Base-by-base conservation (phyloP, 2,797 vertebrate genomes). In the Notolepis coatsorum region DNA sequence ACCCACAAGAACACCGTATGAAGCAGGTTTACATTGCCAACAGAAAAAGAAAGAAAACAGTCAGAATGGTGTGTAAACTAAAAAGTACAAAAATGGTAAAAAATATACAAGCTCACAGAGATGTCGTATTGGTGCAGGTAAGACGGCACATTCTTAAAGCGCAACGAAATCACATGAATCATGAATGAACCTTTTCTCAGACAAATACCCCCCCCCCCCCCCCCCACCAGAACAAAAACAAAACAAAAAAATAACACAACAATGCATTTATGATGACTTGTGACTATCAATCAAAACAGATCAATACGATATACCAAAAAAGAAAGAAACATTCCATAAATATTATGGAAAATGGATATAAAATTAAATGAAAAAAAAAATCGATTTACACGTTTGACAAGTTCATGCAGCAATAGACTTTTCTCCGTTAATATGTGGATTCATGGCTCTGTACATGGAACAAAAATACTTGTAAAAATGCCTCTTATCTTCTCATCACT, bases 71-170 rank as follows among this genome's bases (percentile, higher is more conserved):
- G 91, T 89, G 91, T 89, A 93, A 86, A 84, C 73, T 75, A 93
- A 95, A 95, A 95, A 95, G 86, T 94, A 95, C 91, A 95, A 95
- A 95, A 93, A 96, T 96, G 96, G 77, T 68, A 92, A 94, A 96
- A 97, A 97, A 96, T 94, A 96, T 93, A 95, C 94, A 95, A 93
- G 95, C 94, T 96, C 93, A 93, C 95, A 95, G 92, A 95, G 94
- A 95, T 94, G 93, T 94, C 92, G 92, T 91, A 94, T 93, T 80
- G 81, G 84, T 93, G 94, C 92, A 93, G 92, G 92, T 95, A 93
- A 80, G 56, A 83, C 74, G 65, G 84, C 79, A 90, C 82, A 88
- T 86, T 88, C 84, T 74, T 68, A 79, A n/a, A n/a, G 86, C 78
- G 75, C 71, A 87, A 91, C 51, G 80, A 86, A 85, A 88, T 82